phyloP scores from a whole-genome alignment of 2,888 invertebrate genomes.

The Eupithecia inturbata region DNA sequence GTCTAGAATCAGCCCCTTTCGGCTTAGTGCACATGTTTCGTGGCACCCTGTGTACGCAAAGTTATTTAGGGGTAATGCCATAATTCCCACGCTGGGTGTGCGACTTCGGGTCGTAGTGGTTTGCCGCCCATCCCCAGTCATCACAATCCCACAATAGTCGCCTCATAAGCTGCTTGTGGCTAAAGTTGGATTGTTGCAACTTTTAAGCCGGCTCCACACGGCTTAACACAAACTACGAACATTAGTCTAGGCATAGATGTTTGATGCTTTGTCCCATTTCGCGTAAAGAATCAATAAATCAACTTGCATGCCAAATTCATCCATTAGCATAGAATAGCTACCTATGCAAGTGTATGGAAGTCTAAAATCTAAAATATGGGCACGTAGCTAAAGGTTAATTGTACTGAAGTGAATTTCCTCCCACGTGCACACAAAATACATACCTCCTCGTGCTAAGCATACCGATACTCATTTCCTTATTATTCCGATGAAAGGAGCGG shows the following conservation, averaged over 20 bases:
- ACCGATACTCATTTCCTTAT: conserved; percentile 23
- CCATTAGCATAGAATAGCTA: background rate
- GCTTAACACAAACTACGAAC: background rate
- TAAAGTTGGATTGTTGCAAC: background rate
- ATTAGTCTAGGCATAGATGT: background rate
- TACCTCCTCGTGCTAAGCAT: background rate
- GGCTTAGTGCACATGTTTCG: too few species aligned
- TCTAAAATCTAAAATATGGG: background rate
- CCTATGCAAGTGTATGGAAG: background rate
- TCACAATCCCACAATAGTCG: too few species aligned
- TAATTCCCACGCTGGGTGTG: background rate
- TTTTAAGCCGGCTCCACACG: background rate
- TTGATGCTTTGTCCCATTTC: background rate
- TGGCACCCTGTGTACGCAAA: too few species aligned
- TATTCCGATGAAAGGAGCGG: conserved; percentile 36
- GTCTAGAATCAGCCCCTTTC: too few species aligned
- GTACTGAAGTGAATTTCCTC: background rate
- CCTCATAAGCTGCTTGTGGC: background rate
- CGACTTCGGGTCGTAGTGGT: background rate
- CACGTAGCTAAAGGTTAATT: background rate
- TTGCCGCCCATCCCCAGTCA: too few species aligned
- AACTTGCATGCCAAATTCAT: background rate
- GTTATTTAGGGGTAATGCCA: background rate
- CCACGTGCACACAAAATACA: background rate
- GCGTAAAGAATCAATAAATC: background rate